Conservation (phyloP, 2,888 invertebrate species). For the Sphaeridia pumilis region DNA sequence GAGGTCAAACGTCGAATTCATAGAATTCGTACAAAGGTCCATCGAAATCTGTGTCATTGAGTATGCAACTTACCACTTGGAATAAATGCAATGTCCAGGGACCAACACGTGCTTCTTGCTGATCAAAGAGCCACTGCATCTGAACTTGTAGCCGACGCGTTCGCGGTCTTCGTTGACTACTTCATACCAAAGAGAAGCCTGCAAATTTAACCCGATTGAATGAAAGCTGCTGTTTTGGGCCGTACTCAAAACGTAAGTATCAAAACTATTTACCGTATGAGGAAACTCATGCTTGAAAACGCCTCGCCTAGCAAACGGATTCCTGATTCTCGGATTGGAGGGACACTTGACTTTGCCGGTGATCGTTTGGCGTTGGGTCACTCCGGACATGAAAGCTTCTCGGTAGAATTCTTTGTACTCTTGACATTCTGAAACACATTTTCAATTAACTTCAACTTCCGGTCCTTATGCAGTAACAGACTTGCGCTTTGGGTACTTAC, state of each 20-base stretch:
- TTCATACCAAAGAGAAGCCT: conserved; percentile 14
- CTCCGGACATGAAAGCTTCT: conserved; percentile 9
- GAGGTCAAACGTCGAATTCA: neutral
- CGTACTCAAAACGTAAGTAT: too few relatives aligned
- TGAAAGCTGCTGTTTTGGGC: too few relatives aligned
- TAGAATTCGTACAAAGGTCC: too few relatives aligned
- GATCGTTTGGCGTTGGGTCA: conserved; percentile 4
- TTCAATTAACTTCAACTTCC: neutral
- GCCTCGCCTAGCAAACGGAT: conserved; percentile 5
- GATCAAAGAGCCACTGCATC: conserved; percentile 11
- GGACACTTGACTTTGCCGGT: conserved; percentile 12
- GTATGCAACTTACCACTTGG: conserved; percentile 4
- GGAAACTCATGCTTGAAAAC: conserved; percentile 14
- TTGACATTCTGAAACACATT: conserved; percentile 14
- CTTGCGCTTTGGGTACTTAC: too few relatives aligned
- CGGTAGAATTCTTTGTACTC: conserved; percentile 18
- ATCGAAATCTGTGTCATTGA: neutral
- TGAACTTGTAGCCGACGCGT: conserved; percentile 8
- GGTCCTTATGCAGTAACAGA: too few relatives aligned
- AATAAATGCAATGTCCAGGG: conserved; percentile 12
- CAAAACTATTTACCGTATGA: conserved; percentile 2
- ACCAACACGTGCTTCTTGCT: conserved; percentile 6
- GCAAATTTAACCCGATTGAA: too few relatives aligned
- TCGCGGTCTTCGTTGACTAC: conserved; percentile 4
- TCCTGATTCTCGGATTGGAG: neutral